Evolutionary conservation across 2,113 vertebrate genomes (phyloP), one percentile per base, ranked within the genome.

Genomic region (Arenaria interpres): DNA sequence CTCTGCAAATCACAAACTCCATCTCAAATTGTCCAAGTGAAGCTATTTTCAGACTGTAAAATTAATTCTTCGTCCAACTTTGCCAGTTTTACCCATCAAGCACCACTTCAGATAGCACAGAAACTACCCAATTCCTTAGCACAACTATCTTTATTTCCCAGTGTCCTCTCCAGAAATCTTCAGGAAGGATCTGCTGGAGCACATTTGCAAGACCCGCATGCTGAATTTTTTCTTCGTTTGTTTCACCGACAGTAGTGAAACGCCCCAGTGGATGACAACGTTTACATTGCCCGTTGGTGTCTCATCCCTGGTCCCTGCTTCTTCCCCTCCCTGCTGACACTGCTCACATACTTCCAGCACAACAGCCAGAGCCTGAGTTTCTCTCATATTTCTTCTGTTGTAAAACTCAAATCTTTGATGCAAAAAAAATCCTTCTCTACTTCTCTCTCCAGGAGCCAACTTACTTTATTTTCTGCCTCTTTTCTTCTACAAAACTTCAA

Each of bases 201-300:
- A 27, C 68, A 19, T 1, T 2, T 33, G 50, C 71, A 82, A 48
- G 75, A 75, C 30, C 22, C 64, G 35, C 73, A 57, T 7, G 28
- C 43, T 8, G 9, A n/a, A 39, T 0, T 71, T 56, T 14, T 57
- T 74, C 4, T 0, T 4, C 41, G 22, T n/a, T 69, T 60, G 33
- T 12, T 76, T 45, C 56, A 37, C 27, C 1, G 0, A 24, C 35
- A 59, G 51, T 1, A 10, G 2, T 28, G 59, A 54, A 91, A 67
- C 1, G 4, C 3, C 39, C 35, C n/a, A 12, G 35, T 7, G 56
- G 39, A 33, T 35, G 51, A 33, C 16, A 19, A 73, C 0, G 0
- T 13, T 77, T 19, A 53, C 21, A 0, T 1, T n/a, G 43, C 16
- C 67, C 37, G 2, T 17, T 18, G 32, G 25, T 7, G 16, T 37